phyloP scores from a whole-genome alignment of 2,888 invertebrate genomes.

The Nesidiocoris tenuis region DNA sequence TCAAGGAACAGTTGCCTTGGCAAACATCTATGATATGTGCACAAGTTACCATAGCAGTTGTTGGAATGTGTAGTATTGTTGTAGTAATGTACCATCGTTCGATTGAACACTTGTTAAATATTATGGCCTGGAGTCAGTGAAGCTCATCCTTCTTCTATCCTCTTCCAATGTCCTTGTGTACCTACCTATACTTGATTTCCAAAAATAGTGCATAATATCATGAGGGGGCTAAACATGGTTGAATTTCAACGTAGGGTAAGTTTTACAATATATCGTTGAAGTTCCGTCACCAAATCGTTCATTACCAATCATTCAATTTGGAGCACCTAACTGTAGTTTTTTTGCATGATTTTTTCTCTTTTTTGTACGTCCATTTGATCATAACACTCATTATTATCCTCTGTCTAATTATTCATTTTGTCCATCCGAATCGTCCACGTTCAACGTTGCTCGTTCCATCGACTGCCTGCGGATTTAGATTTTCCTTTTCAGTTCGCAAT shows the following conservation, averaged over 20 bases:
- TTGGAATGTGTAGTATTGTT: no score
- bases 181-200: no score
- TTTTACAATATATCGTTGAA: not conserved
- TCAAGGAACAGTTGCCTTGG: no score
- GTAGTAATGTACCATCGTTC: no score
- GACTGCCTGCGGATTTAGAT: not conserved
- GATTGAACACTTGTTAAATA: no score
- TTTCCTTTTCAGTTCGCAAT: slow-evolving; percentile 10
- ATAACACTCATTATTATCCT: not conserved
- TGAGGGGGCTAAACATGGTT: no score
- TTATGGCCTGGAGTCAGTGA: no score
- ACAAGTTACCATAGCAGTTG: no score
- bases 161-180: no score
- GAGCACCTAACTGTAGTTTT: not conserved
- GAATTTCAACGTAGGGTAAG: not conserved
- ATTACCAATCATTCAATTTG: not conserved
- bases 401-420: not conserved
- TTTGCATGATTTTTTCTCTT: not conserved
- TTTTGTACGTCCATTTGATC: not conserved
- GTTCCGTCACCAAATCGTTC: not conserved
- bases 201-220: no score
- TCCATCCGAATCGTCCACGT: not conserved
- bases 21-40: no score
- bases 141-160: no score
- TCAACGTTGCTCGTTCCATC: not conserved